Percentiles rank a stretch among this genome's conserved stretches.
These are phyloP conservation scores for Arremon aurantiirostris DNA, from an alignment of 2,797 vertebrate genomes.

Conservation along the genomic window DNA sequence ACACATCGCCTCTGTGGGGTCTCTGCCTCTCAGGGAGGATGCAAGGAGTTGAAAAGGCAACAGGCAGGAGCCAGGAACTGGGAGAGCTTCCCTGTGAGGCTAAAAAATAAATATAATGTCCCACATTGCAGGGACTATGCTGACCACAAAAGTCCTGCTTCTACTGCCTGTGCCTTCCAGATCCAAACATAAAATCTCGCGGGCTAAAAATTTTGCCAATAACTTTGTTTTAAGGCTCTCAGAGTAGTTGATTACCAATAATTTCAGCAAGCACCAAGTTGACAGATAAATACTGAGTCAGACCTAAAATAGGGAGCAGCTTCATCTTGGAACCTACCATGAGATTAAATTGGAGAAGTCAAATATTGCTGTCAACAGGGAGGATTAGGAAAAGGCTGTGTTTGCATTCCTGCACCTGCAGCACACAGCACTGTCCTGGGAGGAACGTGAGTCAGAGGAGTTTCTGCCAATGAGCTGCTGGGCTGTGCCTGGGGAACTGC, in stretches of 20 bases:
- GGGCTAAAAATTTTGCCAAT: background rate
- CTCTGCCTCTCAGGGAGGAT: background rate
- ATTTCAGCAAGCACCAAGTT: background rate
- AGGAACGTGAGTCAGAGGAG: background rate
- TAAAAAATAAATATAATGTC: background rate
- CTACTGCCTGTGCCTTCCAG: background rate
- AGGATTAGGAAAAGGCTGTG: background rate
- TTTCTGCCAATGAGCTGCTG: background rate
- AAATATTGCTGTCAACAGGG: background rate
- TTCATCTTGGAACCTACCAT: background rate
- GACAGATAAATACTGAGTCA: background rate
- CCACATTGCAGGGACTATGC: background rate
- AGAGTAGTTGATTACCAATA: background rate
- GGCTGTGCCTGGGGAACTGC: background rate
- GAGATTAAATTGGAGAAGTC: background rate
- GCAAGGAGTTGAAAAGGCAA: background rate
- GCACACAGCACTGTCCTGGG: background rate
- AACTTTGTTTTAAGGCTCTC: background rate
- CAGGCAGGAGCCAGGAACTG: background rate
- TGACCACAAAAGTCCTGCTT: background rate
- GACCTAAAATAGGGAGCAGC: background rate
- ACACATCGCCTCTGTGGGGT: accelerated
- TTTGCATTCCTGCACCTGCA: background rate
- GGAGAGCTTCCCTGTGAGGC: background rate
- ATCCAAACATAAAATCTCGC: background rate